Conservation (phyloP, 2,888 invertebrate genomes). For the Uloborus plumipes region DNA sequence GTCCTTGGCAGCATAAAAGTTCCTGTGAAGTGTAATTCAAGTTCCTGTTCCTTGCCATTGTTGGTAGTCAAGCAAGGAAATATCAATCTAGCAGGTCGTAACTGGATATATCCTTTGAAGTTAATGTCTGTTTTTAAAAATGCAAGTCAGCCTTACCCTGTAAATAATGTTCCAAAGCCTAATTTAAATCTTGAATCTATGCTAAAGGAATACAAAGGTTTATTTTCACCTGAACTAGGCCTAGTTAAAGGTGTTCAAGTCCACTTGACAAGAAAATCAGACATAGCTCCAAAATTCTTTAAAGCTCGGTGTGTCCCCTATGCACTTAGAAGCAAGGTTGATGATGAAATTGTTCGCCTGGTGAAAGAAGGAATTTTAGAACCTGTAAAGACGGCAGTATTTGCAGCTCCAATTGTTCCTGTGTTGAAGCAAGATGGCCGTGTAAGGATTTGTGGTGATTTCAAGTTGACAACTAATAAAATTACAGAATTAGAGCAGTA, state of each 20-base stretch:
- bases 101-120: neutral
- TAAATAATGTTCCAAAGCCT: no score
- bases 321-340: conserved; percentile 14
- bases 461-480: conserved; percentile 25
- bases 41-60: neutral
- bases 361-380: conserved; percentile 17
- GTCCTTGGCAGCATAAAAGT: neutral
- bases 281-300: conserved; percentile 4
- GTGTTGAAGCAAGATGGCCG: conserved; percentile 14
- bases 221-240: conserved; percentile 5
- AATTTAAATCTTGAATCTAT: neutral
- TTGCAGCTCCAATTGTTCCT: conserved; percentile 31
- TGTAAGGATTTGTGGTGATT: conserved; percentile 29
- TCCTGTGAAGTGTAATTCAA: neutral
- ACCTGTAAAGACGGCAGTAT: neutral
- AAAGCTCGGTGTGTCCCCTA: conserved; percentile 20
- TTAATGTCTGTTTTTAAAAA: neutral
- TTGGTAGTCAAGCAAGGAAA: conserved; percentile 5
- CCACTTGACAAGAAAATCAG: conserved; percentile 1
- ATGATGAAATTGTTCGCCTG: conserved; percentile 4
- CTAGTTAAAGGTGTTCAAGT: conserved; percentile 4
- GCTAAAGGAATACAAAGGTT: neutral
- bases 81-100: conserved; percentile 1
- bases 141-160: neutral
- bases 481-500: conserved; percentile 21